Base-by-base conservation (phyloP, 2,888 invertebrate species). In the Gibbula magus region DNA sequence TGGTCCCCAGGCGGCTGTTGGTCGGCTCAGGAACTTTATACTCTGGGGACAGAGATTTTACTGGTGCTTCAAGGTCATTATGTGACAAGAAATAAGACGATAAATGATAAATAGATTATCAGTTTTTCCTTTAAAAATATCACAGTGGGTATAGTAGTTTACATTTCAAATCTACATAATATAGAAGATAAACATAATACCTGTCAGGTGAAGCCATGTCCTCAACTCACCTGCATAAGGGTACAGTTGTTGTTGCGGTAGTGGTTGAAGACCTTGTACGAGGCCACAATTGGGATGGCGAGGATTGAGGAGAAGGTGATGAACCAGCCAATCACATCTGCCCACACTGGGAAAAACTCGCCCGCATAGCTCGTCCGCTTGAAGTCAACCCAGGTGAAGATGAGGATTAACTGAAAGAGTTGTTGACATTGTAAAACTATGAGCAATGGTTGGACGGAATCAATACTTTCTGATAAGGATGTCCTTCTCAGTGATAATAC, bases 371-470 rank as follows among this genome's bases (percentile, higher is more conserved):
- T 88, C 0, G 96, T 95, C 0, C 95, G 92, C 22, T 93, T 91
- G 94, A 96, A 96, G 84, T 95, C 95, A 5, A 94, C 91, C 93
- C 96, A 95, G 78, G 96, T 95, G 92, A 96, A 96, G 8, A 94
- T 93, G 82, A 97, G 94, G 75, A 97, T 95, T 45, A 93, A 95
- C 96, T 96, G 93, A n/a, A 93, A 81, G 67, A 77, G 35, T n/a
- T n/a, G n/a, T n/a, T n/a, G n/a, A n/a, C n/a, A n/a, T n/a, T n/a
- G n/a, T n/a, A n/a, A n/a, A n/a, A n/a, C n/a, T n/a, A n/a, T n/a
- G n/a, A n/a, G n/a, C n/a, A n/a, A n/a, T n/a, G n/a, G n/a, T n/a
- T n/a, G n/a, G n/a, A n/a, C n/a, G n/a, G n/a, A n/a, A n/a, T n/a
- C n/a, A n/a, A n/a, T n/a, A n/a, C n/a, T n/a, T n/a, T n/a, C n/a